Base-by-base conservation (phyloP, 2,797 vertebrate genomes). In the Takifugu rubripes region DNA sequence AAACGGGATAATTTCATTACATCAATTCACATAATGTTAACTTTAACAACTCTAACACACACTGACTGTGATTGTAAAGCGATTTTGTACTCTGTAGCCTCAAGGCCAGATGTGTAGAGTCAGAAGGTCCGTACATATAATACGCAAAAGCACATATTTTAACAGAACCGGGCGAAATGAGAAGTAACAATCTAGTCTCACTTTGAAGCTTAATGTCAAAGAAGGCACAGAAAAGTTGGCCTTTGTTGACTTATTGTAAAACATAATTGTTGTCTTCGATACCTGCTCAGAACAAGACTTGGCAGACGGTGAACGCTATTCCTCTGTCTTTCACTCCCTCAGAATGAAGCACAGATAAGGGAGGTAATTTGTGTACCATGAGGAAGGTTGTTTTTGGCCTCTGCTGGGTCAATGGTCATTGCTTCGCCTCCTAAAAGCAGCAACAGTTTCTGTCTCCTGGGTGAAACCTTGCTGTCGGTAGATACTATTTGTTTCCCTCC, bases 311-410 rank as follows among this genome's bases (percentile, higher is more conserved):
- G 63, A 81, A 75, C 62, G 63, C 65, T 69, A 49, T 53, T 16
- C 36, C 47, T 48, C 49, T 16, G 25, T 21, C 29, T 48, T 60
- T 45, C 47, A 42, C 59, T 52, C 52, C 33, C 52, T 27, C 47
- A 52, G 48, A 76, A 48, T 68, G 66, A 72, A 58, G 80, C 56
- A 80, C 63, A 77, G 81, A 87, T 86, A 84, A 85, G 74, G 45
- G 61, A 68, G 67, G 68, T 55, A 64, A 81, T 81, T 72, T 77
- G 72, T 66, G 49, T 64, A 59, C 46, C 61, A 70, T 66, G 77
- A 56, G 57, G 64, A 71, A 66, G 74, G 70, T 79, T 85, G 83
- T 88, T 84, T 84, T 86, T 84, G 7, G 56, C 72, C 59, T 52
- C 33, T 10, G 47, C 21, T 5, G 66, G 80, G 83, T 86, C 84